phyloP scores from a whole-genome alignment of 2,888 invertebrate species.

The Alcis repandata region DNA sequence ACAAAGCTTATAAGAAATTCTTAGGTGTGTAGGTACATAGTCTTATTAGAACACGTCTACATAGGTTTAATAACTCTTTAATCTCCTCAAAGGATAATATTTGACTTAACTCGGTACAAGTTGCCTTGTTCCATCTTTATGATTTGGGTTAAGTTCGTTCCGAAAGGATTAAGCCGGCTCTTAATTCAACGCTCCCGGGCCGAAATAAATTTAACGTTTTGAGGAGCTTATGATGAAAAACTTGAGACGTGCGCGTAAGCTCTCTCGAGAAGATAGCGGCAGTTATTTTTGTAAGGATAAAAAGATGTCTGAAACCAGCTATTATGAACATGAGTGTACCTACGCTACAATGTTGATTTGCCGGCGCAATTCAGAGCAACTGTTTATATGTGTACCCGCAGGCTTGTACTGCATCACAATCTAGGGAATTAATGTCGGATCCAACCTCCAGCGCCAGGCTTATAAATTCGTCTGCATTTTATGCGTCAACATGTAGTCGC shows the following conservation, averaged over 20 bases:
- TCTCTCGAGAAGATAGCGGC: constrained; percentile 62
- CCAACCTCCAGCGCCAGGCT: constrained; percentile 52
- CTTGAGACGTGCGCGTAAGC: constrained; percentile 75
- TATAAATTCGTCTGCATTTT: constrained; percentile 62
- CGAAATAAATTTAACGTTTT: constrained; percentile 84
- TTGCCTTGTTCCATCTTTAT: constrained; percentile 84
- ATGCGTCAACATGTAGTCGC: constrained; percentile 51
- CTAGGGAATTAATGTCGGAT: constrained; percentile 46
- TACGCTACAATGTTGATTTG: constrained; percentile 61
- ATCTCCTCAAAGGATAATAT: constrained; percentile 82
- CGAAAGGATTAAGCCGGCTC: constrained; percentile 84
- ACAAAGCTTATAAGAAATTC: constrained; percentile 39
- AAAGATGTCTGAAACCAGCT: constrained; percentile 29
- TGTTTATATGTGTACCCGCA: constrained; percentile 49
- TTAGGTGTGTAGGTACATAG: constrained; percentile 24
- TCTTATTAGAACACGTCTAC: constrained; percentile 53
- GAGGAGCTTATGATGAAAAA: constrained; percentile 84
- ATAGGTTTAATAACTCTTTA: constrained; percentile 80
- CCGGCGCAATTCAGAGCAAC: constrained; percentile 53
- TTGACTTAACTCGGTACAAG: constrained; percentile 83
- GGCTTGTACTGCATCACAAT: constrained; percentile 38
- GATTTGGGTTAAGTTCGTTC: constrained; percentile 84
- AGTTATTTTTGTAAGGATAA: constrained; percentile 55
- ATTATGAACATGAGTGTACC: constrained; percentile 65
- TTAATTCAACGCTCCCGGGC: constrained; percentile 83